Evolutionary conservation across 2,888 invertebrate genomes (phyloP).

Genomic region (Chrysina gloriosa): DNA sequence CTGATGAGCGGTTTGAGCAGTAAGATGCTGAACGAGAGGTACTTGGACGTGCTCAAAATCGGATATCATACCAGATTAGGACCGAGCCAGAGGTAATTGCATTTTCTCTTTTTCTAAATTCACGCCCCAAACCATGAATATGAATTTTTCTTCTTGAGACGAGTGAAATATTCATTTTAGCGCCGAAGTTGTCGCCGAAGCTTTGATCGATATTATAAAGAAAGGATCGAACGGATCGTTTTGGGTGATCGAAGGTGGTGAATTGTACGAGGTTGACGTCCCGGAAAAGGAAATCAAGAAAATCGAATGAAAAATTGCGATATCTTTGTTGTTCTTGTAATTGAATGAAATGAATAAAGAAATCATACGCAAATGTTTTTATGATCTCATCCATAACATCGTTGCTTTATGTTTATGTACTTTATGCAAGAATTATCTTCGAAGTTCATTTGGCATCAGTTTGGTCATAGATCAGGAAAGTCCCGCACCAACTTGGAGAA

Average conservation of each 20-base stretch:
- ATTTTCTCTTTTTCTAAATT: not conserved
- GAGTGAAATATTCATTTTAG: constrained; percentile 46
- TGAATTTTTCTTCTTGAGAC: not conserved
- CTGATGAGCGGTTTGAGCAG: constrained; percentile 29
- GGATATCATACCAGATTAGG: not conserved
- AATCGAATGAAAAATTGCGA: too few relatives aligned
- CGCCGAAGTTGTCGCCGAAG: constrained; percentile 54
- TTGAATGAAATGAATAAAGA: too few relatives aligned
- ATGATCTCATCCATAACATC: too few relatives aligned
- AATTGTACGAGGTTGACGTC: constrained; percentile 60
- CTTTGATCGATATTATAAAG: constrained; percentile 52
- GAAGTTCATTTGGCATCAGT: too few relatives aligned
- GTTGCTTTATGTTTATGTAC: too few relatives aligned
- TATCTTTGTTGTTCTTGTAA: too few relatives aligned
- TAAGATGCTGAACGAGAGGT: constrained; percentile 32
- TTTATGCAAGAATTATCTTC: too few relatives aligned
- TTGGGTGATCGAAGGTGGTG: constrained; percentile 64
- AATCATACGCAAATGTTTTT: too few relatives aligned
- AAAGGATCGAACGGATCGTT: constrained; percentile 64
- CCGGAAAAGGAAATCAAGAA: constrained; percentile 41
- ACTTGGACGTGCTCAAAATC: constrained; percentile 2
- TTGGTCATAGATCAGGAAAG: too few relatives aligned
- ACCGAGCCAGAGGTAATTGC: constrained; percentile 13
- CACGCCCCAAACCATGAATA: not conserved
- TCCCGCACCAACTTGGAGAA: too few relatives aligned